phyloP scores from a whole-genome alignment of 1,140 invertebrate genomes.

The Nasonia longicornis region DNA sequence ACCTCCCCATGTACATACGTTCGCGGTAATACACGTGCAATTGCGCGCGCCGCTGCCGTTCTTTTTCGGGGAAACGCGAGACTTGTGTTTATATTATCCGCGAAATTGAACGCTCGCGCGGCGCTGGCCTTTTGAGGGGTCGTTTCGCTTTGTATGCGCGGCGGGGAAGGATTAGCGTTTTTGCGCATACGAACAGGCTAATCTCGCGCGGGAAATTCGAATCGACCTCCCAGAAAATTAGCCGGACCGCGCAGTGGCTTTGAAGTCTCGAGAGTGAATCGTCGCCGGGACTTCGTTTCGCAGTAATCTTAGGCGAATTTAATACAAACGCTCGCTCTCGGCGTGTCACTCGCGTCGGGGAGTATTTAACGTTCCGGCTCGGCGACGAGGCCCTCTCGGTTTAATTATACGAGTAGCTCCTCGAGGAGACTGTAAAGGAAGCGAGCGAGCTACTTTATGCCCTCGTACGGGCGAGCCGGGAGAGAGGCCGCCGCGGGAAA shows the following conservation, averaged over 20 bases:
- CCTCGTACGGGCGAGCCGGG: not conserved
- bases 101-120: not conserved
- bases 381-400: conserved; percentile 22
- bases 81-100: conserved; percentile 10
- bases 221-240: not conserved
- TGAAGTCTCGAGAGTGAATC: not conserved
- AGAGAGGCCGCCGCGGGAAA: not conserved
- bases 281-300: not conserved
- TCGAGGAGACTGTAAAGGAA: not conserved
- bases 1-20: not conserved
- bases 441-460: conserved; percentile 6
- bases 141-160: not conserved
- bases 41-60: not conserved
- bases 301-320: not conserved
- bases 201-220: too few relatives aligned
- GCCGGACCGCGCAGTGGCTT: not conserved
- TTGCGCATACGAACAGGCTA: not conserved
- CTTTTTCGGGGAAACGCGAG: not conserved
- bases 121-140: not conserved
- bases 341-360: not conserved
- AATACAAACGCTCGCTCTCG: not conserved
- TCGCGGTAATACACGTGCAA: not conserved
- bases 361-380: not conserved
- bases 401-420: conserved; percentile 21
- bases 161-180: not conserved